Conservation (phyloP, 2,113 vertebrate genomes). For the Lynx canadensis region DNA sequence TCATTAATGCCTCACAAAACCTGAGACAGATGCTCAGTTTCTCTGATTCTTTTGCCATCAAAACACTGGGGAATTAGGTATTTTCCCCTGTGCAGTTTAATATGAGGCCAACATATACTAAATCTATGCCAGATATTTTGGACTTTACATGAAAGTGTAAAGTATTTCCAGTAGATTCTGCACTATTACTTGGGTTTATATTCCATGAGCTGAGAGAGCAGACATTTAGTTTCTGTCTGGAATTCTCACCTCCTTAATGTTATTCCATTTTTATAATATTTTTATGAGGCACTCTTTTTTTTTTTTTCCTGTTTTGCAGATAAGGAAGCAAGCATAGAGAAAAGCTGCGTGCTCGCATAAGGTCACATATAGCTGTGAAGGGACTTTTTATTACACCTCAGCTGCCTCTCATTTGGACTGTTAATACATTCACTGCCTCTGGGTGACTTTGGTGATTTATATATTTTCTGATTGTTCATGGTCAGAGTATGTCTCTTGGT, state of each 20-base stretch:
- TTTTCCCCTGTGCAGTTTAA: neutral
- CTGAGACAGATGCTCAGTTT: neutral
- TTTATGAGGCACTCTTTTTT: neutral
- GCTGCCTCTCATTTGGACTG: neutral
- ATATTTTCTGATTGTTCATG: neutral
- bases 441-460: conserved; percentile 1
- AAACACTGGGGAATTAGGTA: neutral
- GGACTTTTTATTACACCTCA: neutral
- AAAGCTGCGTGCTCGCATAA: conserved; percentile 6
- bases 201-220: neutral
- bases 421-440: neutral
- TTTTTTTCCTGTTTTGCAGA: conserved; percentile 3
- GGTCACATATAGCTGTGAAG: neutral
- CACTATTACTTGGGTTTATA: neutral
- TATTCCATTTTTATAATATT: conserved; percentile 5
- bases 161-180: neutral
- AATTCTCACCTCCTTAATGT: conserved; percentile 19
- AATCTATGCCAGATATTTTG: neutral
- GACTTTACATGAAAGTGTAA: neutral
- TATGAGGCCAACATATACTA: neutral
- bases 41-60: neutral
- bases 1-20: neutral
- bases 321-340: neutral
- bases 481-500: neutral
- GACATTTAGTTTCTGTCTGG: neutral